Conservation (phyloP, 1,140 invertebrate genomes). For the Trigoniulus corallinus region DNA sequence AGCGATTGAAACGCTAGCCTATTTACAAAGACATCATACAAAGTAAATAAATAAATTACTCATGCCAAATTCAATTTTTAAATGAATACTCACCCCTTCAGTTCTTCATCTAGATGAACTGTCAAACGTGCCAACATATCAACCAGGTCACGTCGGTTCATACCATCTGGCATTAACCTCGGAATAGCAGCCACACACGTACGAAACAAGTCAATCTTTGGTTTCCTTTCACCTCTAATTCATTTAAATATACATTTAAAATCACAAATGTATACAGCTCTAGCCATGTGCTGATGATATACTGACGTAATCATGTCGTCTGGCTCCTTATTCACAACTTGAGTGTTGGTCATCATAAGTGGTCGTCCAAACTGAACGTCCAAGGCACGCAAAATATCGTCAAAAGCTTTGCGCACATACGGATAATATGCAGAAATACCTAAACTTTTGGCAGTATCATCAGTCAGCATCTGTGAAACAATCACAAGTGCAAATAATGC, state of each 20-base stretch:
- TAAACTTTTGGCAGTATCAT: slow-evolving; percentile 85
- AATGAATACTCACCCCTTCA: slow-evolving; percentile 25
- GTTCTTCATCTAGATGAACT: slow-evolving; percentile 49
- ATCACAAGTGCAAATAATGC: background rate
- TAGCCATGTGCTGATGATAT: background rate
- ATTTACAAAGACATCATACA: slow-evolving; percentile 1
- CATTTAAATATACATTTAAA: background rate
- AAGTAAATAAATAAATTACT: background rate
- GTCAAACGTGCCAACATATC: slow-evolving; percentile 81
- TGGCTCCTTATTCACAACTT: slow-evolving; percentile 90
- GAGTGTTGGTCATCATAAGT: slow-evolving; percentile 85
- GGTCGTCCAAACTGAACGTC: slow-evolving; percentile 91
- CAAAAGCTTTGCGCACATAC: slow-evolving; percentile 85
- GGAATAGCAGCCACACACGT: slow-evolving; percentile 98
- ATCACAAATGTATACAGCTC: background rate
- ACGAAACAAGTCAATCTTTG: slow-evolving; percentile 91
- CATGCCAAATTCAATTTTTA: background rate
- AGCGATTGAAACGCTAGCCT: slow-evolving; percentile 81
- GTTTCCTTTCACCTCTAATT: slow-evolving; percentile 77
- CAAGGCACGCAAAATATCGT: slow-evolving; percentile 86
- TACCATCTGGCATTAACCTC: slow-evolving; percentile 89
- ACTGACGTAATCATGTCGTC: slow-evolving; percentile 76
- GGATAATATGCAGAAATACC: slow-evolving; percentile 94
- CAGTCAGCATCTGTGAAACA: slow-evolving; percentile 58
- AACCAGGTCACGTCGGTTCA: slow-evolving; percentile 81